A percentile compares a stretch with the other conserved stretches of the same genome.
These are phyloP conservation scores for Sinosuthora webbiana DNA, from an alignment of 2,113 vertebrate genomes.

Conservation along the genomic window DNA sequence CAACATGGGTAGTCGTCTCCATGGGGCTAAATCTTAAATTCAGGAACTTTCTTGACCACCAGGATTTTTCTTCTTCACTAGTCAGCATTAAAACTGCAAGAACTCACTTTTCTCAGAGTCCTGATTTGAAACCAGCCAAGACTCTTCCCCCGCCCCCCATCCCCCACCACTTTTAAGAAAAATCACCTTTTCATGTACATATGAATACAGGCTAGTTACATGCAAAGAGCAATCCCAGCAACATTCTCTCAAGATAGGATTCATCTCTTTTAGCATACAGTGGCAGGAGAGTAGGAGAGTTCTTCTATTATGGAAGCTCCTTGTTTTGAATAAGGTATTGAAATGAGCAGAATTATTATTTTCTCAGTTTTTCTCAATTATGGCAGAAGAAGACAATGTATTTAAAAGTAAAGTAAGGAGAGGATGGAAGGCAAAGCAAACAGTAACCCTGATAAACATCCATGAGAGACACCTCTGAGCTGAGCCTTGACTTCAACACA, in stretches of 20 bases:
- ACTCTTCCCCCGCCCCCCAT: fast-evolving
- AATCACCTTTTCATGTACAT: fast-evolving
- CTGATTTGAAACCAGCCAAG: neutral
- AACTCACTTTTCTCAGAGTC: neutral
- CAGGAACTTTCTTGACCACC: neutral
- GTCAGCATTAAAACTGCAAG: neutral
- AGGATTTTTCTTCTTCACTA: neutral
- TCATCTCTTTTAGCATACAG: neutral
- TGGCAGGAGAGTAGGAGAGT: neutral
- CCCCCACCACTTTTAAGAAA: neutral
- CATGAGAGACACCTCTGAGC: neutral
- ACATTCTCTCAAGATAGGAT: neutral
- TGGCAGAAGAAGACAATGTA: neutral
- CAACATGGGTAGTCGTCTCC: fast-evolving
- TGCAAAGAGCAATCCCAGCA: neutral
- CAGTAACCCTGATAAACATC: neutral
- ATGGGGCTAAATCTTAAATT: neutral
- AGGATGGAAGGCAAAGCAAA: neutral
- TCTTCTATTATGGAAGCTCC: neutral
- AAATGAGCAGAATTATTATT: neutral
- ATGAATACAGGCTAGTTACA: neutral
- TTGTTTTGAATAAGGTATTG: neutral
- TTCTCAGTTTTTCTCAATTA: neutral
- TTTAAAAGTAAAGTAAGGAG: neutral
- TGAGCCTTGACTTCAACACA: neutral